phyloP scores from a whole-genome alignment of 2,888 invertebrate genomes.

The Cepaea hortensis region DNA sequence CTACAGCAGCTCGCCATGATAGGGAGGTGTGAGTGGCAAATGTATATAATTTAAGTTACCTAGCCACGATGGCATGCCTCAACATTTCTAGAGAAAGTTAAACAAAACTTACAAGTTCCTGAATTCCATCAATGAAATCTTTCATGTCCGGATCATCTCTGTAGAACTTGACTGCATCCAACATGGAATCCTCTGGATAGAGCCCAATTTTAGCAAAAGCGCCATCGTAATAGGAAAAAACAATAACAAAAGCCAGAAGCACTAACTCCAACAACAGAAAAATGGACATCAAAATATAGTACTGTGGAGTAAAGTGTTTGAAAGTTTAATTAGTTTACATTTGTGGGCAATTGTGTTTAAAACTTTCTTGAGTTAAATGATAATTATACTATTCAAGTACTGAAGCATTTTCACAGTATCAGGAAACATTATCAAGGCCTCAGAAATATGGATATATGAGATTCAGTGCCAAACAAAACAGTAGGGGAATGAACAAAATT shows the following conservation, averaged over 20 bases:
- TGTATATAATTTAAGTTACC: no score
- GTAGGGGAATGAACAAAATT: no score
- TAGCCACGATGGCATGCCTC: no score
- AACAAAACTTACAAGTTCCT: constrained; percentile 65
- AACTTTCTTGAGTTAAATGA: background rate
- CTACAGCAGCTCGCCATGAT: no score
- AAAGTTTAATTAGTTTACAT: background rate
- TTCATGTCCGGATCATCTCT: constrained; percentile 73
- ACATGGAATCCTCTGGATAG: constrained; percentile 68
- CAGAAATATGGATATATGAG: no score
- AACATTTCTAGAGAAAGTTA: no score
- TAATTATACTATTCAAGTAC: no score
- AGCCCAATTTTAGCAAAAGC: constrained; percentile 64
- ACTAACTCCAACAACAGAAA: constrained; percentile 68
- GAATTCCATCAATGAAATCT: constrained; percentile 72
- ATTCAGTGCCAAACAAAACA: no score
- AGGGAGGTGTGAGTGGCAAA: no score
- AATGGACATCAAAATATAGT: constrained; percentile 65
- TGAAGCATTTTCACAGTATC: background rate
- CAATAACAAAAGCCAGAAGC: constrained; percentile 68
- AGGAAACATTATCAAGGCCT: no score
- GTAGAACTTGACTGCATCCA: constrained; percentile 70
- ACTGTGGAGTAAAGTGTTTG: constrained; percentile 60
- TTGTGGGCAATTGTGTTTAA: background rate
- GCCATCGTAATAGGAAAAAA: constrained; percentile 72